phyloP scores from a whole-genome alignment of 2,888 invertebrate species.

The Caenorhabditis panamensis region DNA sequence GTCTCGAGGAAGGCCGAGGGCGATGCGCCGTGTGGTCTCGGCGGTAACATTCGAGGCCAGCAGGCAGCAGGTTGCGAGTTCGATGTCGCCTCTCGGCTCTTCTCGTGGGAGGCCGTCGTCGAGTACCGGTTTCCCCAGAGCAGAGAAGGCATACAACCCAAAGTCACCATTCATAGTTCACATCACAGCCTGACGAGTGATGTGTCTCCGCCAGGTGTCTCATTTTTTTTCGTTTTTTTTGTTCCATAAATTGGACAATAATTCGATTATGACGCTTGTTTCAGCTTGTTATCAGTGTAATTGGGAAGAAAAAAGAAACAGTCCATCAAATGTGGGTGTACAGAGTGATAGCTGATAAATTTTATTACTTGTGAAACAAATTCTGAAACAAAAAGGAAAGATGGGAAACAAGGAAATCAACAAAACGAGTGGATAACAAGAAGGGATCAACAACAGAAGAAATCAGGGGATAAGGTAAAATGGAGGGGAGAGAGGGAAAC shows the following conservation, averaged over 20 bases:
- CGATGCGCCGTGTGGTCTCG: constrained; percentile 30
- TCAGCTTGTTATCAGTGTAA: constrained; percentile 22
- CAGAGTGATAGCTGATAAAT: neutral
- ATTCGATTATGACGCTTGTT: constrained; percentile 5
- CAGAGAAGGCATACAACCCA: constrained; percentile 50
- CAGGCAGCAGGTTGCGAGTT: constrained; percentile 11
- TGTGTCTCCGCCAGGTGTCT: constrained; percentile 65
- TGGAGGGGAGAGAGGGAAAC: neutral
- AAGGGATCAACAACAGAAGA: constrained; percentile 13
- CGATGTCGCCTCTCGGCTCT: constrained; percentile 25
- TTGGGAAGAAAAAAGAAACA: constrained; percentile 4
- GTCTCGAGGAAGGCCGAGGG: neutral
- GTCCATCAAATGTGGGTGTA: neutral
- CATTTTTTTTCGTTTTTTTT: constrained; percentile 43
- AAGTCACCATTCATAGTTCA: constrained; percentile 65
- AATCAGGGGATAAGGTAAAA: neutral
- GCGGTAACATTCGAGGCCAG: constrained; percentile 11
- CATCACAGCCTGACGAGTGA: constrained; percentile 49
- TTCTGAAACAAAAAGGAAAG: constrained; percentile 1
- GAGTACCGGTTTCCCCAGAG: constrained; percentile 7
- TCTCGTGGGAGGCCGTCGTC: constrained; percentile 5
- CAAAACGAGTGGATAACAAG: constrained; percentile 43
- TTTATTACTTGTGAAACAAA: neutral
- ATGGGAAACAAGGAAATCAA: constrained; percentile 46
- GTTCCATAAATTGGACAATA: neutral